Conservation (phyloP, 2,113 vertebrate genomes). For the Aspidoscelis tigris region DNA sequence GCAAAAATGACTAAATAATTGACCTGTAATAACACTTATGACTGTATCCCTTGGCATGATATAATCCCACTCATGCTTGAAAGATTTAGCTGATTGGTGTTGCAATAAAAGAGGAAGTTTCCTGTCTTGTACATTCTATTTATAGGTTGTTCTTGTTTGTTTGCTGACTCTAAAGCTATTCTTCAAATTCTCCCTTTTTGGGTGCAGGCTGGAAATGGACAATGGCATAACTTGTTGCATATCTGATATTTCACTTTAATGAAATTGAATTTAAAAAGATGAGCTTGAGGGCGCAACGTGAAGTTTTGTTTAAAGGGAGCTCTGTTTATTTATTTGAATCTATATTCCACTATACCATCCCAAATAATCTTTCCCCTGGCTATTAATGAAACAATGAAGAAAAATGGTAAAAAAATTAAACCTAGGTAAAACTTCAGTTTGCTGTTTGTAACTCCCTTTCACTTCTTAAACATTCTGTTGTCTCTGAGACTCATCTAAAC, state of each 20-base stretch:
- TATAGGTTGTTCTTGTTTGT: background rate
- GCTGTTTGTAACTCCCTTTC: too few species aligned
- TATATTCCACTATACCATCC: background rate
- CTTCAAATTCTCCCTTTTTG: background rate
- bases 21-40: background rate
- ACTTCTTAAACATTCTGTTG: background rate
- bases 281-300: background rate
- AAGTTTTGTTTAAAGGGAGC: background rate
- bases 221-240: background rate
- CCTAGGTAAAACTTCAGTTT: background rate
- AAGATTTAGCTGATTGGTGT: background rate
- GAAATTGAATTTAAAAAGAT: background rate
- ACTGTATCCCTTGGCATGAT: constrained; percentile 10
- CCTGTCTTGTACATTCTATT: background rate
- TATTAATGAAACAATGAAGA: background rate
- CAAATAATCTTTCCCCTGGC: background rate
- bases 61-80: constrained; percentile 27
- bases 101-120: background rate
- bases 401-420: background rate
- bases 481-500: background rate
- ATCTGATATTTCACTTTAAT: background rate
- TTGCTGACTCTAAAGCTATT: background rate
- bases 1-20: constrained; percentile 41
- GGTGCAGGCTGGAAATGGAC: background rate
- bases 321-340: background rate